These are phyloP conservation scores for Colletes latitarsis DNA, from an alignment of 1,140 invertebrate species.

Conservation along the genomic window DNA sequence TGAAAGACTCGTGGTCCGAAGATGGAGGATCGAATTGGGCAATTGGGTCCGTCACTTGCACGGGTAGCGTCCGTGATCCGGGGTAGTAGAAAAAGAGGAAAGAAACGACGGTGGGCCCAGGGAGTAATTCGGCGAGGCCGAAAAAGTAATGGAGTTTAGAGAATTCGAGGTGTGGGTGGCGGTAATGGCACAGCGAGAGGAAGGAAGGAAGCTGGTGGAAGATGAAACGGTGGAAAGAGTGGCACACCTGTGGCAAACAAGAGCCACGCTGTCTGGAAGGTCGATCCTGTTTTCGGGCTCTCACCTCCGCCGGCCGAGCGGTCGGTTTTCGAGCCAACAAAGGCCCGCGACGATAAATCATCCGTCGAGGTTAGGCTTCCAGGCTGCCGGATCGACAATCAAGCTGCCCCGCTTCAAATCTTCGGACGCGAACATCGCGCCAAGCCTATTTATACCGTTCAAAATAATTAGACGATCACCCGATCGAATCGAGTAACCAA, in stretches of 20 bases:
- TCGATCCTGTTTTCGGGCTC: constrained; percentile 40
- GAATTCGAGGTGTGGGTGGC: constrained; percentile 43
- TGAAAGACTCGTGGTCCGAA: too few species aligned
- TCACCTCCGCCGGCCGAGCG: not conserved
- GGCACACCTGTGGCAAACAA: constrained; percentile 43
- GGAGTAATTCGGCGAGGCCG: constrained; percentile 28
- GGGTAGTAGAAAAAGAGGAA: not conserved
- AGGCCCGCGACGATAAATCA: constrained; percentile 43
- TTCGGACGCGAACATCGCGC: not conserved
- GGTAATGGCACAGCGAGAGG: constrained; percentile 41
- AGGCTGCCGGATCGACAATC: constrained; percentile 22
- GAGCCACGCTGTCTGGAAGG: constrained; percentile 44
- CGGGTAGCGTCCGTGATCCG: not conserved
- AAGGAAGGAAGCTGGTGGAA: constrained; percentile 40
- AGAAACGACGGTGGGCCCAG: not conserved
- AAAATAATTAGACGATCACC: not conserved
- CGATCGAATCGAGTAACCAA: not conserved
- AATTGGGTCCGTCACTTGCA: too few species aligned
- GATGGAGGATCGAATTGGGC: too few species aligned
- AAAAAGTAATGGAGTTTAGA: constrained; percentile 55
- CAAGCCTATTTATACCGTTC: not conserved
- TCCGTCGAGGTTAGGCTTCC: constrained; percentile 11
- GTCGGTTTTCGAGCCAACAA: constrained; percentile 40
- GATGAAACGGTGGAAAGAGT: constrained; percentile 5
- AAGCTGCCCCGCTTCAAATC: not conserved